Base-by-base conservation (phyloP, 2,888 invertebrate genomes). In the Allophyes oxyacanthae region DNA sequence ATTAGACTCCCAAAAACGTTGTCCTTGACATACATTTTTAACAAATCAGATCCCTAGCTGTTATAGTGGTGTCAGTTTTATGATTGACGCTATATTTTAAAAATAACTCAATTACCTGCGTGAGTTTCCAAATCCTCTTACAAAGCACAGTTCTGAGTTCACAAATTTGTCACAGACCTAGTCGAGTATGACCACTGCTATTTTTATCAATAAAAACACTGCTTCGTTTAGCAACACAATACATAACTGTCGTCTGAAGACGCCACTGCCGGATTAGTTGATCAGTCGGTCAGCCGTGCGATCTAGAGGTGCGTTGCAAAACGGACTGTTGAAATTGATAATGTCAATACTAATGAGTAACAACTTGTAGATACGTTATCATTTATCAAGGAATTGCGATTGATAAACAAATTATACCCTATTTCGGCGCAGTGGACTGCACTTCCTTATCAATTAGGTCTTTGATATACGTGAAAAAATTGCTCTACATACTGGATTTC, bases 211-310 rank as follows among this genome's bases (percentile, higher is more conserved):
- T 75, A 78, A 75, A 64, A 71, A 51, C 73, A 73, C 61, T 43
- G 52, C 61, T 59, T 54, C 57, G 67, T 78, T 75, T 73, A 64
- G 68, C 73, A 79, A 79, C 75, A 74, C 73, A 79, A 77, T 59
- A 74, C 77, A 74, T 81, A 81, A 85, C 85, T 79, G 84, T 78
- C 79, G 60, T 51, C 53, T 51, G 63, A 71, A 80, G 81, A 79
- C 62, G 72, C 54, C 67, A 64, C 75, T 51, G 57, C 42, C 59
- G 56, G 71, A 74, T 77, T 70, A 74, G 63, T 52, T 48, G 69
- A 49, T 64, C 64, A 62, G 54, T 49, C 56, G 33, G 51, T 38
- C 64, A 67, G 60, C 56, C 64, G 68, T 57, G 65, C 45, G 49
- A 45, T 54, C 51, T 53, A 58, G 50, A 63, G 67, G 73, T 44